Evolutionary conservation across 1,140 invertebrate species (phyloP).

Genomic region (Bombus sylvicola): DNA sequence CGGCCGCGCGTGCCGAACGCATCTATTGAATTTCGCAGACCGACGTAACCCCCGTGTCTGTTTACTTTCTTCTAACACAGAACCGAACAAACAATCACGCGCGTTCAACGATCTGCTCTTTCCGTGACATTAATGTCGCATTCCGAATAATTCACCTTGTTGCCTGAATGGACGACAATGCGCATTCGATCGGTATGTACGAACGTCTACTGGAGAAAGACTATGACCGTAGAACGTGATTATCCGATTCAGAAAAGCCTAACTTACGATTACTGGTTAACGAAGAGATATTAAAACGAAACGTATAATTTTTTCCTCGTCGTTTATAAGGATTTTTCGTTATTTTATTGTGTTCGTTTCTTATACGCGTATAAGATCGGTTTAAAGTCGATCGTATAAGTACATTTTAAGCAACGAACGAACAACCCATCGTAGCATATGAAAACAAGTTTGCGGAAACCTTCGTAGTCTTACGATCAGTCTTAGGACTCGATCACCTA

Average conservation of each 20-base stretch:
- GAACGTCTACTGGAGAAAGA: not conserved
- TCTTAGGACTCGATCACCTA: no score
- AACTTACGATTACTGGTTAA: not conserved
- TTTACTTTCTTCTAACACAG: no score
- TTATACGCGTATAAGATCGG: not conserved
- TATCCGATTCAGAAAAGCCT: not conserved
- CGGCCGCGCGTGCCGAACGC: conserved; percentile 8
- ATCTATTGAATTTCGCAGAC: conserved; percentile 21
- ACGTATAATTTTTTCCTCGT: not conserved
- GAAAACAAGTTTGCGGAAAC: not conserved
- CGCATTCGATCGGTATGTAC: not conserved
- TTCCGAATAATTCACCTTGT: conserved; percentile 22
- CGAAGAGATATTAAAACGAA: not conserved
- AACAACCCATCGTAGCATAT: not conserved
- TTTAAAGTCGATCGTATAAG: not conserved
- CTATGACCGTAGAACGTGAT: not conserved
- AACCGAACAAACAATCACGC: not conserved
- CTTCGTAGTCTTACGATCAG: not conserved
- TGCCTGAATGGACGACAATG: not conserved
- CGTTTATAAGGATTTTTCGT: not conserved
- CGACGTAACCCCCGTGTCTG: not conserved
- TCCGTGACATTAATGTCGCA: conserved; percentile 2
- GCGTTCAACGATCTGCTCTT: conserved; percentile 3
- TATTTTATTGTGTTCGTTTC: not conserved
- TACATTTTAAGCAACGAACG: not conserved